Evolutionary conservation across 2,888 invertebrate genomes (phyloP).

Genomic region (Bimastos eiseni): DNA sequence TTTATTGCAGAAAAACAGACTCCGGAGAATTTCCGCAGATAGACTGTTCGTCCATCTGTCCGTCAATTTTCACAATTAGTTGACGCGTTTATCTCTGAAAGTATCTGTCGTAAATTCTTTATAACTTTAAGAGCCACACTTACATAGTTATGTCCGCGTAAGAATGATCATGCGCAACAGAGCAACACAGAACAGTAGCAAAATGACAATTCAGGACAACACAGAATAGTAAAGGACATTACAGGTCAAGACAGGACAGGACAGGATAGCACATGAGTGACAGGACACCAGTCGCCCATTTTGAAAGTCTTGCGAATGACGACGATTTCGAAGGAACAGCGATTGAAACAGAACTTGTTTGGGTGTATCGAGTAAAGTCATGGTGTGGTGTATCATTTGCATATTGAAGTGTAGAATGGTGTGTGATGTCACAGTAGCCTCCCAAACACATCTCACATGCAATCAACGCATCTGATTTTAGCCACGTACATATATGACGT

Average conservation of each 20-base stretch:
- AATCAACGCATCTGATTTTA: no score
- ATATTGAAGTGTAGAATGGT: no score
- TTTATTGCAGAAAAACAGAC: not conserved
- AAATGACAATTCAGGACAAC: not conserved
- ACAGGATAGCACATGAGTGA: not conserved
- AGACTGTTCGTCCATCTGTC: not conserved
- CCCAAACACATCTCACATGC: no score
- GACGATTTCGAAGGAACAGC: not conserved
- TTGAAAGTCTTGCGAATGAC: not conserved
- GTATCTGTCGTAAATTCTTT: no score
- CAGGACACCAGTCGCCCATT: not conserved
- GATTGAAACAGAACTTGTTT: no score
- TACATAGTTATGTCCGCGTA: not conserved
- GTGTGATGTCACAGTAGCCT: no score
- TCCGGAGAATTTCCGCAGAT: not conserved
- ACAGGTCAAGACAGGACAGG: not conserved
- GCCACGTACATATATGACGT: no score
- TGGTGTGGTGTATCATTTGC: no score
- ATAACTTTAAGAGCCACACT: not conserved
- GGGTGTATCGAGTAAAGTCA: no score
- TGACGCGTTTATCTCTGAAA: no score
- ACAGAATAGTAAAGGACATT: not conserved
- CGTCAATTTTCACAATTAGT: not conserved
- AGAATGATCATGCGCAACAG: not conserved
- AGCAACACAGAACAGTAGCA: not conserved